Conservation (phyloP, 2,888 invertebrate genomes). For the Lobophora halterata region DNA sequence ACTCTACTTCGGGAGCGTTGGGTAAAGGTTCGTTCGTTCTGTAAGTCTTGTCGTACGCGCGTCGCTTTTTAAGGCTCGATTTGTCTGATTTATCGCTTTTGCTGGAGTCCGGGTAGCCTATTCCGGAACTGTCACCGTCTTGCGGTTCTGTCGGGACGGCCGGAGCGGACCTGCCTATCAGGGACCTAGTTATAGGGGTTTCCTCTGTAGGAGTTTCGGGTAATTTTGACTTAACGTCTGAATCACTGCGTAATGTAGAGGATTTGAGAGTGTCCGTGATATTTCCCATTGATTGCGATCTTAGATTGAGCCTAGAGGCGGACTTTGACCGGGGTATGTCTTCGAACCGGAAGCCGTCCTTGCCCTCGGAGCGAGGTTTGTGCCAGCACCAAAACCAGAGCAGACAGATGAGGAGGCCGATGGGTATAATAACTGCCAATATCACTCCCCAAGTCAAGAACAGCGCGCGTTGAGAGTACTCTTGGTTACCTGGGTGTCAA, state of each 20-base stretch:
- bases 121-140: constrained; percentile 74
- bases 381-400: constrained; percentile 83
- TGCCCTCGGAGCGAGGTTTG: constrained; percentile 81
- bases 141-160: constrained; percentile 48
- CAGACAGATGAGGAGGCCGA: constrained; percentile 82
- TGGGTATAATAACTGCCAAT: constrained; percentile 85
- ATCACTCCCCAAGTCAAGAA: constrained; percentile 88
- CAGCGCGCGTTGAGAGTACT: constrained; percentile 85
- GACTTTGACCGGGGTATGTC: constrained; percentile 80
- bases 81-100: constrained; percentile 79
- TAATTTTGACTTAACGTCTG: constrained; percentile 57
- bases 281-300: constrained; percentile 76
- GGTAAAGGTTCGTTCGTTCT: constrained; percentile 91
- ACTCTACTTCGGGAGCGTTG: constrained; percentile 87
- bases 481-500: constrained; percentile 81
- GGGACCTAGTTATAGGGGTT: constrained; percentile 45
- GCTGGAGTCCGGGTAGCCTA: constrained; percentile 77
- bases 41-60: constrained; percentile 90
- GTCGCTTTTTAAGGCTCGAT: constrained; percentile 81
- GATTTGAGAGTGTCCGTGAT: constrained; percentile 74
- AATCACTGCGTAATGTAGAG: constrained; percentile 62
- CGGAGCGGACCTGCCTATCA: constrained; percentile 57
- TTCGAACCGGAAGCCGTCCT: constrained; percentile 78
- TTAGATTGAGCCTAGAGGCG: constrained; percentile 80
- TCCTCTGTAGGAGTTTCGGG: constrained; percentile 66